These are phyloP conservation scores for Buceros bicornis DNA, from an alignment of 2,797 vertebrate genomes.

Conservation along the genomic window DNA sequence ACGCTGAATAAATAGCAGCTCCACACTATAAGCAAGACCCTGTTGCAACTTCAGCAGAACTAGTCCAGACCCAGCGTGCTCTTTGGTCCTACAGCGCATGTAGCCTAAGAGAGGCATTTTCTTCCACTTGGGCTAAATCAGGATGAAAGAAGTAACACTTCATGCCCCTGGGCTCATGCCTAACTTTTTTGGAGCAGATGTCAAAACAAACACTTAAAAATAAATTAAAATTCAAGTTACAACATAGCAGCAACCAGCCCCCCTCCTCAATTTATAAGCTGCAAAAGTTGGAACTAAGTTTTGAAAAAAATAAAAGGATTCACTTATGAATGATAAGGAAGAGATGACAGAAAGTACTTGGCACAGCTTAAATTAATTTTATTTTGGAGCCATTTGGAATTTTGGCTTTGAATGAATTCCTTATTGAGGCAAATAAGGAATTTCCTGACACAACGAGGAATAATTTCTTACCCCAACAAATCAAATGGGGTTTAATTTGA, in stretches of 20 bases:
- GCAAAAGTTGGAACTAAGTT: not conserved
- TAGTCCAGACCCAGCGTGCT: not conserved
- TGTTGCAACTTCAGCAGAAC: not conserved
- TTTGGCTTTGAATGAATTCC: not conserved
- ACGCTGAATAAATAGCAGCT: not conserved
- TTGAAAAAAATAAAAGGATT: not conserved
- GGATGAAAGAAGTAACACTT: not conserved
- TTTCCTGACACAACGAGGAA: not conserved
- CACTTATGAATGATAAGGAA: not conserved
- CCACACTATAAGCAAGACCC: not conserved
- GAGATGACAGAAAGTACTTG: not conserved
- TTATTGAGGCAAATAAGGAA: constrained; percentile 5
- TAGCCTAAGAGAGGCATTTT: not conserved
- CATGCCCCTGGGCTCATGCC: not conserved
- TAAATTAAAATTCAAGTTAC: not conserved
- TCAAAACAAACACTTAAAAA: constrained; percentile 3
- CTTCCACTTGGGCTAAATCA: not conserved
- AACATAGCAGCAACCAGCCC: not conserved
- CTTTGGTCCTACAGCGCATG: not conserved
- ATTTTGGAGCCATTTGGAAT: constrained; percentile 12
- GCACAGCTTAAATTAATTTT: not conserved
- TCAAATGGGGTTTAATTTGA: not conserved
- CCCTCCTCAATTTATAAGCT: not conserved
- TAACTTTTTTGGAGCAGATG: not conserved
- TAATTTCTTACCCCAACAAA: constrained; percentile 1